phyloP scores from a whole-genome alignment of 1,140 invertebrate species.

The Philopotamus ludificatus region DNA sequence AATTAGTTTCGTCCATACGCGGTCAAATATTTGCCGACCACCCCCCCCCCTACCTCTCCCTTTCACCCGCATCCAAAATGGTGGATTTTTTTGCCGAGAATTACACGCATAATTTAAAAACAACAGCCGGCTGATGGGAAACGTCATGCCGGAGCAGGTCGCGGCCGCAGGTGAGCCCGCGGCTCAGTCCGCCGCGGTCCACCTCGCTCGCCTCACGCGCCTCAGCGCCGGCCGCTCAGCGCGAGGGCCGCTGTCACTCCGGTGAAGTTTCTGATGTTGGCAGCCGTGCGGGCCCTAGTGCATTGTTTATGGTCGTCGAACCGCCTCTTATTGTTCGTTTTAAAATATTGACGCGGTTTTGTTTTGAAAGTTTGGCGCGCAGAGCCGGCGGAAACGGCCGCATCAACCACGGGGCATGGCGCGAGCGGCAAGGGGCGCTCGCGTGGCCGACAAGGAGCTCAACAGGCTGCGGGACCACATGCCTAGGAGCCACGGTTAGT shows the following conservation, averaged over 20 bases:
- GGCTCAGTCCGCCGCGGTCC: background rate
- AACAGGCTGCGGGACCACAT: constrained; percentile 33
- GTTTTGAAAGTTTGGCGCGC: too few relatives aligned
- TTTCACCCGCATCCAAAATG: too few relatives aligned
- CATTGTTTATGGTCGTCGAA: too few relatives aligned
- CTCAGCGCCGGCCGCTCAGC: background rate
- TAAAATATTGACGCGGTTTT: background rate
- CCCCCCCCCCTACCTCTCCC: too few relatives aligned
- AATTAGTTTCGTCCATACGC: too few relatives aligned
- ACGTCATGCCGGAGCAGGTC: background rate
- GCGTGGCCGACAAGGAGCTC: constrained; percentile 36
- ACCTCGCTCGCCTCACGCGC: background rate
- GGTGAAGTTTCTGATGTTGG: too few relatives aligned
- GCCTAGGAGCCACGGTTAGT: constrained; percentile 37
- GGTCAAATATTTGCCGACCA: too few relatives aligned
- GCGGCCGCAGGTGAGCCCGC: background rate
- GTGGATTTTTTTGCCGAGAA: too few relatives aligned
- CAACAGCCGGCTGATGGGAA: too few relatives aligned
- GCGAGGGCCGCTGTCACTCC: background rate
- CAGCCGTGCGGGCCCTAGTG: too few relatives aligned
- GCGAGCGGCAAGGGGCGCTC: background rate
- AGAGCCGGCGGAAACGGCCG: background rate
- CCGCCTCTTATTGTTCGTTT: too few relatives aligned
- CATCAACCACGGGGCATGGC: background rate
- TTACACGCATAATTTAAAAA: too few relatives aligned